These are phyloP conservation scores for Takifugu ocellatus DNA, from an alignment of 2,797 vertebrate species.

Conservation along the genomic window DNA sequence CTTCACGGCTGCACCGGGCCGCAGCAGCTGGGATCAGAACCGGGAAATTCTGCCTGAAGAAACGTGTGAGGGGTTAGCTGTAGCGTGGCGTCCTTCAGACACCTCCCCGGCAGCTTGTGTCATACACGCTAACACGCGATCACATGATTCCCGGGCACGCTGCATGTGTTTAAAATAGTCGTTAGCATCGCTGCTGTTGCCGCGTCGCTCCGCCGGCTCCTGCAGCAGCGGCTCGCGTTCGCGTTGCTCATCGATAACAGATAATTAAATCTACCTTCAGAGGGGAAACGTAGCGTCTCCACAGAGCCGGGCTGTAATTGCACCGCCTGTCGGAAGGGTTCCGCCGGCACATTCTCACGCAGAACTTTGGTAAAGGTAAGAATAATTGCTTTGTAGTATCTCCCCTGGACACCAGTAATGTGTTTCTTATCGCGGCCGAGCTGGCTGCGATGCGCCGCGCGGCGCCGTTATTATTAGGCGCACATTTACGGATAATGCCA, in stretches of 20 bases:
- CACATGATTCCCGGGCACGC: too few species aligned
- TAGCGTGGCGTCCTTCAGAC: too few species aligned
- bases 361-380: slow-evolving; percentile 21
- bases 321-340: slow-evolving; percentile 13
- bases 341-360: slow-evolving; percentile 5
- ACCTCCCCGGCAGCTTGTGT: too few species aligned
- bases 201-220: slow-evolving; percentile 32
- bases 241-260: slow-evolving; percentile 16
- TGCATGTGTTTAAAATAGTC: too few species aligned
- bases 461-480: slow-evolving; percentile 29
- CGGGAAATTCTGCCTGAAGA: too few species aligned
- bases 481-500: slow-evolving; percentile 22
- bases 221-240: slow-evolving; percentile 7
- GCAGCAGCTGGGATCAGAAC: too few species aligned
- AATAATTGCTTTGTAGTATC: slow-evolving; percentile 29
- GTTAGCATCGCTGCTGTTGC: too few species aligned
- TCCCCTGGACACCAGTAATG: slow-evolving; percentile 24
- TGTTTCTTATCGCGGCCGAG: slow-evolving; percentile 29
- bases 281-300: not conserved
- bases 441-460: slow-evolving; percentile 12
- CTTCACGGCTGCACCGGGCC: too few species aligned
- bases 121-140: too few species aligned
- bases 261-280: slow-evolving; percentile 31
- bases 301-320: slow-evolving; percentile 7
- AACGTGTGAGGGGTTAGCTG: too few species aligned